Base-by-base conservation (phyloP, 2,888 invertebrate species). In the Lasioglossum malachurum region DNA sequence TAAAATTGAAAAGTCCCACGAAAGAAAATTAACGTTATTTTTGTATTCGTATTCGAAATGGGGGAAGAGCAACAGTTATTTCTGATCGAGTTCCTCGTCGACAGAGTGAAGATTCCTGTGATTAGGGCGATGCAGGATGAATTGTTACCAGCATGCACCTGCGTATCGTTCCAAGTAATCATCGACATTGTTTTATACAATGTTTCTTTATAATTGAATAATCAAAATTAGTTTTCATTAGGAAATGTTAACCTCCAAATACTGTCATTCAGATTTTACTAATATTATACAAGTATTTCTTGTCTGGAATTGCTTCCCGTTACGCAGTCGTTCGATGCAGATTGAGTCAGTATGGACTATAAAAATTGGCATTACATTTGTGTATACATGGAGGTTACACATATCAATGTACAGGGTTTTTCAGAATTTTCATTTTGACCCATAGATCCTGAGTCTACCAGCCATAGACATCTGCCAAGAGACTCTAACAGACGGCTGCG, bases 31-130 rank as follows among this genome's bases (percentile, higher is more conserved):
- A 8, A 0, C 8, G 23, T 27, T 23, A 3, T 16, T 73, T 8
- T 35, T 23, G 19, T 53, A 38, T 7, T 10, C 3, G 1, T 12
- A n/a, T 10, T 19, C 12, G 14, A 74, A 69, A 90, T 89, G 84
- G 83, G 87, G 0, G 83, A 84, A 2, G 92, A 92, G n/a, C 94
- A 94, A 60, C 90, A 93, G 75, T 90, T 95, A 27, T 97, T 97
- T 93, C 96, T 97, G 23, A 94, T 97, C 76, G 97, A 97, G 93
- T 97, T 97, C 90, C 95, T 97, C 16, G 96, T 97, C 27, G 97
- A 97, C 88, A 96, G 96, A 90, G 93, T 94, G 12, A 94, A 93
- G 72, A 91, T 95, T 19, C 95, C 94, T 0, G 91, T 93, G 14
- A 92, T 95, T 64, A 91, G 93, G 31, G 94, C 94, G 0, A 93